These are phyloP conservation scores for Lindbergichthys nudifrons DNA, from an alignment of 2,797 vertebrate genomes.

Conservation along the genomic window DNA sequence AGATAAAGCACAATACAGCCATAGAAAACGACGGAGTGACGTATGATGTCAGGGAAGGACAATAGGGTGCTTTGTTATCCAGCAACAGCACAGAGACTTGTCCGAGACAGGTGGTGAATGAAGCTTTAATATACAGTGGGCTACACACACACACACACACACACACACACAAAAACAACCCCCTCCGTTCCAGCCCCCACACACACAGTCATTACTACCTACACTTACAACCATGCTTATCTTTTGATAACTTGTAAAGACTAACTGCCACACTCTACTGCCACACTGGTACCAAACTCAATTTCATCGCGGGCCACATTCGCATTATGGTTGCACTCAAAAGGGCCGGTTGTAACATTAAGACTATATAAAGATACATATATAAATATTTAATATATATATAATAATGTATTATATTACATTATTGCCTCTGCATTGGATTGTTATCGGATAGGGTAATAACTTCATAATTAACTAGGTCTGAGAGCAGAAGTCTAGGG, in stretches of 20 bases:
- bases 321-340: too few species aligned
- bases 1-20: background rate
- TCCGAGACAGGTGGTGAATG: conserved; percentile 52
- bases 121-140: conserved; percentile 45
- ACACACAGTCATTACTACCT: conserved; percentile 11
- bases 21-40: background rate
- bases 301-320: too few species aligned
- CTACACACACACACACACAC: background rate
- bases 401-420: too few species aligned
- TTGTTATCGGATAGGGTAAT: too few species aligned
- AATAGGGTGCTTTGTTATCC: conserved; percentile 51
- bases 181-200: background rate
- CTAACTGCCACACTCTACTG: background rate
- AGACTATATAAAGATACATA: too few species aligned
- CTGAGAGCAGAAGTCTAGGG: too few species aligned
- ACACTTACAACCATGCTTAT: background rate
- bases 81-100: conserved; percentile 34
- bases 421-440: too few species aligned
- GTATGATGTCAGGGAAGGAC: conserved; percentile 28
- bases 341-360: too few species aligned
- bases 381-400: too few species aligned
- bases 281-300: too few species aligned
- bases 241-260: conserved; percentile 15
- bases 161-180: background rate
- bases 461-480: too few species aligned